Base-by-base conservation (phyloP, 2,888 invertebrate genomes). In the Quadriops clusia region DNA sequence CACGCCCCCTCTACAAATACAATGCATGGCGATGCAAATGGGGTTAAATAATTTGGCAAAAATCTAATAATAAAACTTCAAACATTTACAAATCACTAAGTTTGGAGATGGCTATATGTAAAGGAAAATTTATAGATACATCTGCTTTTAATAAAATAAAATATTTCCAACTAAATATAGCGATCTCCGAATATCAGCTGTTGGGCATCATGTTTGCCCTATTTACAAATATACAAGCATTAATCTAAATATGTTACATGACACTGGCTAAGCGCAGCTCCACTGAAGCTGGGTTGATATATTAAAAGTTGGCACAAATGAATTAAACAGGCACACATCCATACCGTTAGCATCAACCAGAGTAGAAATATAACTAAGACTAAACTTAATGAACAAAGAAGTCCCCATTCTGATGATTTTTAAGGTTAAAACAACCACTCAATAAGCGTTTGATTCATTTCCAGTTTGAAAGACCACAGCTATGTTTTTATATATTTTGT, bases 191-290 rank as follows among this genome's bases (percentile, higher is more conserved):
- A 9, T 9, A 18, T 28, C 22, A 14, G 12, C 15, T 8, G 16
- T 23, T 23, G 17, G 8, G 13, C 8, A 17, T 23, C 18, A 9
- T 17, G 28, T 33, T 28, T 18, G 50, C 52, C 52, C 44, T 58
- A 58, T 58, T 47, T 58, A 58, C 58, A 58, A 58, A 58, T 59
- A 52, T 60, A 60, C 60, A 59, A 54, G 55, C 55, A 46, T 50
- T 44, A 40, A 39, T 47, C 50, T 50, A 53, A 54, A 52, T 57
- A 58, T 58, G 53, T 55, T 54, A 56, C 55, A 50, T 54, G 54
- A 57, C 56, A 58, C 54, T 52, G 47, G 40, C 45, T 46, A 48
- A 49, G 45, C 44, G 44, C 42, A 41, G 46, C 47, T 44, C 39
- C 21, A 25, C 20, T 33, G 17, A 23, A 23, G 11, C 13, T 23